Conservation (phyloP, 1,140 invertebrate species). For the Vanessa atalanta region DNA sequence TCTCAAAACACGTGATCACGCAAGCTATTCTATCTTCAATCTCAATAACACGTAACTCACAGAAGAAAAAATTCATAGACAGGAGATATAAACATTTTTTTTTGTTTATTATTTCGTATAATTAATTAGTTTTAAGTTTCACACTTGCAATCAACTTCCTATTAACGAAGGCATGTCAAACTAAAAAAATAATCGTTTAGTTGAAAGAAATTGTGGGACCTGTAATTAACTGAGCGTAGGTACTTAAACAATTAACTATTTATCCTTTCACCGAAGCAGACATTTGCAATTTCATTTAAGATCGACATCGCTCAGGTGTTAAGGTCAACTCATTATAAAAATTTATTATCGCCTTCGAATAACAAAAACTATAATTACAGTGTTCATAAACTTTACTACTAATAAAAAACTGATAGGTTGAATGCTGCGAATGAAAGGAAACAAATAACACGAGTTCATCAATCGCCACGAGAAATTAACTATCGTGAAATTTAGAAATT, state of each 20-base stretch:
- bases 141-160: too few relatives aligned
- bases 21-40: conserved; percentile 17
- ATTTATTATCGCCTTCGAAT: conserved; percentile 34
- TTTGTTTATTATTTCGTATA: neutral
- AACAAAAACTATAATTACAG: conserved; percentile 17
- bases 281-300: conserved; percentile 9
- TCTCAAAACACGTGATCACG: conserved; percentile 15
- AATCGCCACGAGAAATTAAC: neutral
- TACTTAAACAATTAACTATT: neutral
- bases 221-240: too few relatives aligned
- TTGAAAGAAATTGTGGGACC: too few relatives aligned
- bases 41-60: conserved; percentile 12
- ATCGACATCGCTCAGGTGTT: conserved; percentile 25
- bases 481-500: neutral
- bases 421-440: neutral
- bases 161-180: too few relatives aligned
- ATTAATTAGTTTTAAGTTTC: neutral
- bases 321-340: conserved; percentile 36
- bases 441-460: neutral
- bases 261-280: conserved; percentile 37
- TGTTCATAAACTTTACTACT: neutral
- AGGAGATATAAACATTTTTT: conserved; percentile 20
- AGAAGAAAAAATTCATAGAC: conserved; percentile 13
- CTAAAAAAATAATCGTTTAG: too few relatives aligned
- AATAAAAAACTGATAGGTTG: neutral